Evolutionary conservation across 2,888 invertebrate species (phyloP).

Genomic region (Portevinia maculata): DNA sequence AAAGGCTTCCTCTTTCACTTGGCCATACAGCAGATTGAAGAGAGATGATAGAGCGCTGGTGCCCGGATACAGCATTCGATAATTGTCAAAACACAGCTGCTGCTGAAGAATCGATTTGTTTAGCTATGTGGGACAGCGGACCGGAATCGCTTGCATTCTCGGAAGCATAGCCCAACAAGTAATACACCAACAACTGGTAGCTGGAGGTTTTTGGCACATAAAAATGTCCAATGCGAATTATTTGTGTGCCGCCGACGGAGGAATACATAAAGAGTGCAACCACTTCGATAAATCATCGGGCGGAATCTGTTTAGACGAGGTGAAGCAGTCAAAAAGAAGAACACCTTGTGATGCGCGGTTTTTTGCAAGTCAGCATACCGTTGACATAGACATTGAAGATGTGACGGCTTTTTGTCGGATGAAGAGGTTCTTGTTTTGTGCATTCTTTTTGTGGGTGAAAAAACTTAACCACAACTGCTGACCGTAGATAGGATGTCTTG

Average conservation of each 20-base stretch:
- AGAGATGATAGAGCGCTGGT: conserved; percentile 39
- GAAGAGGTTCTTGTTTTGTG: conserved; percentile 5
- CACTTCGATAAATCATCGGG: conserved; percentile 47
- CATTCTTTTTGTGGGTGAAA: conserved; percentile 1
- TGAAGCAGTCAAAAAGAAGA: conserved; percentile 7
- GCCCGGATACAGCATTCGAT: conserved; percentile 21
- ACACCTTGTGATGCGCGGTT: conserved; percentile 2
- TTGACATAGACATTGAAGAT: neutral
- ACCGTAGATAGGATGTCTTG: neutral
- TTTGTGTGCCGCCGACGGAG: conserved; percentile 24
- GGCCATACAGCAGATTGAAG: conserved; percentile 31
- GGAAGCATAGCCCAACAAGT: conserved; percentile 1
- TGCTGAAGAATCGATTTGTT: conserved; percentile 22
- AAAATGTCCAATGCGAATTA: conserved; percentile 13
- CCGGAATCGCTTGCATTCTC: conserved; percentile 5
- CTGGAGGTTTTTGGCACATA: conserved; percentile 7
- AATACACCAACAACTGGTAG: conserved; percentile 7
- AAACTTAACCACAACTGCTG: neutral
- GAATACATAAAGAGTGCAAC: conserved; percentile 35
- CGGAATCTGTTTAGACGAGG: conserved; percentile 18
- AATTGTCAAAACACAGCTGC: conserved; percentile 17
- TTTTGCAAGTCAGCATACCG: conserved; percentile 2
- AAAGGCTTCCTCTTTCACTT: conserved; percentile 57
- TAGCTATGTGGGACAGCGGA: conserved; percentile 47
- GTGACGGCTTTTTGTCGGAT: conserved; percentile 21